A percentile compares a stretch with the other conserved stretches of the same genome.
Evolutionary conservation across 2,113 vertebrate genomes (phyloP).

Genomic region (Scatophagus argus): DNA sequence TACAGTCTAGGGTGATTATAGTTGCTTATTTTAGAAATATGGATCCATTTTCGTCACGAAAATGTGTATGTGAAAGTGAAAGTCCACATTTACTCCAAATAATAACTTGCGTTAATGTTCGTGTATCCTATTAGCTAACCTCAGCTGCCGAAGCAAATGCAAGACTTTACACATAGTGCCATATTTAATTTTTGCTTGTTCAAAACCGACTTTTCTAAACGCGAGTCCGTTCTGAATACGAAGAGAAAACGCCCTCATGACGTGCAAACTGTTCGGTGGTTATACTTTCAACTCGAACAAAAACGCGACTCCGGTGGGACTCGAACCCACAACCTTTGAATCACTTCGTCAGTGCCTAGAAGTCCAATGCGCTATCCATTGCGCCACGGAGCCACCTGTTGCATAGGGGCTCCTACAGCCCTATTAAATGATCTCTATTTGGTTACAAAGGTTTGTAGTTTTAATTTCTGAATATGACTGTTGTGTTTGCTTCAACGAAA

Average conservation of each 20-base stretch:
- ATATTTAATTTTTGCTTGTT: not conserved
- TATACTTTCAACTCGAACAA: accelerated
- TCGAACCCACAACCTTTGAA: slow-evolving; percentile 87
- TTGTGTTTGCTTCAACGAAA: accelerated
- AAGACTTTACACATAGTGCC: too few relatives aligned
- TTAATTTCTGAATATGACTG: not conserved
- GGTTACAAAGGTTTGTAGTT: too few relatives aligned
- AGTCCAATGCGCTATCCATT: slow-evolving; percentile 88
- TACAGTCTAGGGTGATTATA: too few relatives aligned
- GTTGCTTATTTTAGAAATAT: too few relatives aligned
- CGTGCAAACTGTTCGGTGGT: not conserved
- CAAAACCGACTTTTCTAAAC: not conserved
- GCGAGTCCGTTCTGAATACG: not conserved
- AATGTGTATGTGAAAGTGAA: too few relatives aligned
- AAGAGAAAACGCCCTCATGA: not conserved
- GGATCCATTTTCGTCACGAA: too few relatives aligned
- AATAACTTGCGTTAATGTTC: not conserved
- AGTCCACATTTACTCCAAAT: not conserved
- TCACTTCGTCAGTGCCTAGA: slow-evolving; percentile 70
- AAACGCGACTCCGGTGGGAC: slow-evolving; percentile 83
- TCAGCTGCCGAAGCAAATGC: not conserved
- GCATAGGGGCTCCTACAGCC: accelerated
- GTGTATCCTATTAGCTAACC: too few relatives aligned
- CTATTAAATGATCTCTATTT: too few relatives aligned
- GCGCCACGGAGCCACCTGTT: slow-evolving; percentile 87